phyloP scores from a whole-genome alignment of 2,888 invertebrate species.

The Latheticus oryzae region DNA sequence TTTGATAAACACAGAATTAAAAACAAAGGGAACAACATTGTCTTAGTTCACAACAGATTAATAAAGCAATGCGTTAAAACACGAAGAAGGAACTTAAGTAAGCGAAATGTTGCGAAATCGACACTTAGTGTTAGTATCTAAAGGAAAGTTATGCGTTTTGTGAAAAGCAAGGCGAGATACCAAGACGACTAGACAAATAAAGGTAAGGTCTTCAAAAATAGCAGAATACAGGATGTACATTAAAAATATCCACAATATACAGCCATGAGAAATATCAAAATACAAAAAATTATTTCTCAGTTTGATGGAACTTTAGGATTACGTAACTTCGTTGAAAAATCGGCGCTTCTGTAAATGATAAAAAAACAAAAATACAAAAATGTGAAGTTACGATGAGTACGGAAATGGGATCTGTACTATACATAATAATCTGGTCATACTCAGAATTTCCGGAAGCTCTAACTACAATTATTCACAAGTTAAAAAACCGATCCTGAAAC shows the following conservation, averaged over 20 bases:
- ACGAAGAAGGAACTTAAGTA: constrained; percentile 15
- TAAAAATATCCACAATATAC: constrained; percentile 61
- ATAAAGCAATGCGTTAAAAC: constrained; percentile 20
- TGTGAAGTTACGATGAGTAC: constrained; percentile 35
- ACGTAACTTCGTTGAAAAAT: constrained; percentile 44
- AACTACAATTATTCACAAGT: constrained; percentile 48
- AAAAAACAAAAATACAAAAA: constrained; percentile 35
- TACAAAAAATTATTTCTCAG: constrained; percentile 55
- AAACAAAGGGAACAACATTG: constrained; percentile 22
- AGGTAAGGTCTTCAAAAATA: constrained; percentile 19
- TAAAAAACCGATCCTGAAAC: constrained; percentile 59
- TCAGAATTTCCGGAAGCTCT: constrained; percentile 34
- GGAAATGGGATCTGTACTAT: constrained; percentile 29
- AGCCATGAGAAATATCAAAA: constrained; percentile 60
- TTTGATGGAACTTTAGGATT: constrained; percentile 40
- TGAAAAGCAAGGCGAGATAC: constrained; percentile 32
- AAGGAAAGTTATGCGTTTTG: constrained; percentile 35
- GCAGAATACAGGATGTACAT: constrained; percentile 47
- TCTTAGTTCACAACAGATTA: constrained; percentile 24
- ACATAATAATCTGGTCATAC: constrained; percentile 35
- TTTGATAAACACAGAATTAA: constrained; percentile 6
- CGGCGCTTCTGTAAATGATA: constrained; percentile 37
- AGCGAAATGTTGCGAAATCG: constrained; percentile 18
- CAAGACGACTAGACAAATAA: constrained; percentile 35
- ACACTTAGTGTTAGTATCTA: constrained; percentile 23